Base-by-base conservation (phyloP, 2,888 invertebrate genomes). In the Pammene aurita region DNA sequence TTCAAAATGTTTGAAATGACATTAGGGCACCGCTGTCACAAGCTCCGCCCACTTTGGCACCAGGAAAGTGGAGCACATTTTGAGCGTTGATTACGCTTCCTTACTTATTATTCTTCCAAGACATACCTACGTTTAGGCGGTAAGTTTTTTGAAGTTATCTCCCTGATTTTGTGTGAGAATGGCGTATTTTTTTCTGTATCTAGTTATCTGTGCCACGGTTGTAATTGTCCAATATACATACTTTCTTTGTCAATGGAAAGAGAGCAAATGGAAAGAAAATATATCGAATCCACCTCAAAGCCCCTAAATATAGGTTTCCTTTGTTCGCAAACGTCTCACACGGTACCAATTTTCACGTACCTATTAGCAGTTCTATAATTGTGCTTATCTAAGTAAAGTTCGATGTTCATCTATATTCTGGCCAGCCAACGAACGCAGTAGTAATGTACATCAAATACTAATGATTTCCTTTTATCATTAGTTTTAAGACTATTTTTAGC, bases 241-340 rank as follows among this genome's bases (percentile, higher is more conserved):
- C 16, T 14, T 16, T 9, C 46, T 46, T 16, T 46, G 46, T 16
- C 46, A 7, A 46, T 46, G 14, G 46, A 46, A 46, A 46, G 7
- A 2, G 7, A 16, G 46, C 46, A n/a, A 16, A 48, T 14, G 14
- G 48, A 16, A 5, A 16, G 7, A 46, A 46, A 48, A 10, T n/a
- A n/a, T 2, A 44, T 7, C 13, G n/a, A 44, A 48, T 7, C 48
- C 14, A 9, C 14, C 14, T 1, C 14, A 46, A 48, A 14, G 5
- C 44, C 5, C 10, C 13, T 44, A 44, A 44, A 52, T 50, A 11
- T 11, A 26, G 16, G 10, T 52, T 52, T 26, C 26, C 52, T 52
- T 52, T 52, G 18, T 52, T 52, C 26, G 26, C 52, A 26, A 26
- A 26, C 13, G 52, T 26, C 52, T 13, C 52, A 52, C 52, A 52